Conservation (phyloP, 2,888 invertebrate genomes). For the Ischnura elegans region DNA sequence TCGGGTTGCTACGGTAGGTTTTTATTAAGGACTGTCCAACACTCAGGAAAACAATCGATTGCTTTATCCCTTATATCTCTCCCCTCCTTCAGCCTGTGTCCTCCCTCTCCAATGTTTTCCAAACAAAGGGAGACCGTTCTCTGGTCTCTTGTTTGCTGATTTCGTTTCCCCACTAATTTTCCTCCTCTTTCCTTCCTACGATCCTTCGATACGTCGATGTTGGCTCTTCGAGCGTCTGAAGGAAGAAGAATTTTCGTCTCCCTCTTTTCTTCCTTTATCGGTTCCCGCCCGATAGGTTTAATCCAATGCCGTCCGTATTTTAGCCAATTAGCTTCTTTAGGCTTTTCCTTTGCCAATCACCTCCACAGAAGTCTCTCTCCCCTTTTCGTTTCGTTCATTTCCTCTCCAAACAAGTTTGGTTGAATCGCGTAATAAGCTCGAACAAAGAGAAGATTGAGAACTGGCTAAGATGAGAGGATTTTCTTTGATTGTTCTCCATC, state of each 20-base stretch:
- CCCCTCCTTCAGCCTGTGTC: no score
- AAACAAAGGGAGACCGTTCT: not conserved
- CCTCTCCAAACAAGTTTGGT: not conserved
- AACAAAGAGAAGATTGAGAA: not conserved
- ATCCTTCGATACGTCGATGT: not conserved
- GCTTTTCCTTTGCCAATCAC: not conserved
- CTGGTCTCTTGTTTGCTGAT: not conserved
- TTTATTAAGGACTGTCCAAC: no score
- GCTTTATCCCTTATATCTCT: no score
- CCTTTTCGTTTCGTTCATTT: not conserved
- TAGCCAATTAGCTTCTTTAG: not conserved
- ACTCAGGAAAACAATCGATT: no score
- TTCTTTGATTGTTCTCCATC: not conserved
- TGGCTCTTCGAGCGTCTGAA: not conserved
- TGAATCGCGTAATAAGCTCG: not conserved
- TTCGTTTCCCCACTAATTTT: not conserved
- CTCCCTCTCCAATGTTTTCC: not conserved
- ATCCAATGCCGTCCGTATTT: not conserved
- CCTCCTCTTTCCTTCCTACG: not conserved
- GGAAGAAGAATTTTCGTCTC: not conserved
- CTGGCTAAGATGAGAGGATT: not conserved
- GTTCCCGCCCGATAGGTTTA: not conserved
- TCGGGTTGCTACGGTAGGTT: no score
- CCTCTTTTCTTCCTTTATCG: not conserved
- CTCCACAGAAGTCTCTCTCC: not conserved